These are phyloP conservation scores for Polyploca ridens DNA, from an alignment of 2,888 invertebrate species.

Conservation along the genomic window DNA sequence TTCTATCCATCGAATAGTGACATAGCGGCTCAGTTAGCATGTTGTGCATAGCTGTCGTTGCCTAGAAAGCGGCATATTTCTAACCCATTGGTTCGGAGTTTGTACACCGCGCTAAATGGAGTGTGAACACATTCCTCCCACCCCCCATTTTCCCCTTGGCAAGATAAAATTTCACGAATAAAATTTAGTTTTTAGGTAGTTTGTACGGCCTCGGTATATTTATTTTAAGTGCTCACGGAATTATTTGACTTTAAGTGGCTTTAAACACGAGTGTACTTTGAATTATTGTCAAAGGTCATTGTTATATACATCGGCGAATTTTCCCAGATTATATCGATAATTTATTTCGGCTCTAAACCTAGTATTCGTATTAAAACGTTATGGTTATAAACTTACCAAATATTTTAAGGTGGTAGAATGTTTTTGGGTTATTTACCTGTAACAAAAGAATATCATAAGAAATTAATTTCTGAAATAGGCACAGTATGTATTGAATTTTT, in stretches of 20 bases:
- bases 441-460: neutral
- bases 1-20: neutral
- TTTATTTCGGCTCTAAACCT: too few relatives aligned
- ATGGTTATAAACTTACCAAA: too few relatives aligned
- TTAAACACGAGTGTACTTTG: neutral
- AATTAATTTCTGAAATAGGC: neutral
- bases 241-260: neutral
- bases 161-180: slow-evolving; percentile 12
- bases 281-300: neutral
- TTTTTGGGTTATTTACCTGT: neutral
- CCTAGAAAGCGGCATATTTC: slow-evolving; percentile 43
- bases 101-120: slow-evolving; percentile 44
- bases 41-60: slow-evolving; percentile 26
- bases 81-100: slow-evolving; percentile 47
- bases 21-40: slow-evolving; percentile 16
- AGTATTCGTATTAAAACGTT: too few relatives aligned
- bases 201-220: neutral
- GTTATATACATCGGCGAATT: too few relatives aligned
- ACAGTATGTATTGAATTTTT: neutral
- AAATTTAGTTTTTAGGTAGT: slow-evolving; percentile 8
- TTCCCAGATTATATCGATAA: too few relatives aligned
- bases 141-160: slow-evolving; percentile 6
- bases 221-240: neutral
- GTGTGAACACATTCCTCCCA: slow-evolving; percentile 43
- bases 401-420: too few relatives aligned